These are phyloP conservation scores for Coecobrya sp. DNA, from an alignment of 2,888 invertebrate species.

Conservation along the genomic window DNA sequence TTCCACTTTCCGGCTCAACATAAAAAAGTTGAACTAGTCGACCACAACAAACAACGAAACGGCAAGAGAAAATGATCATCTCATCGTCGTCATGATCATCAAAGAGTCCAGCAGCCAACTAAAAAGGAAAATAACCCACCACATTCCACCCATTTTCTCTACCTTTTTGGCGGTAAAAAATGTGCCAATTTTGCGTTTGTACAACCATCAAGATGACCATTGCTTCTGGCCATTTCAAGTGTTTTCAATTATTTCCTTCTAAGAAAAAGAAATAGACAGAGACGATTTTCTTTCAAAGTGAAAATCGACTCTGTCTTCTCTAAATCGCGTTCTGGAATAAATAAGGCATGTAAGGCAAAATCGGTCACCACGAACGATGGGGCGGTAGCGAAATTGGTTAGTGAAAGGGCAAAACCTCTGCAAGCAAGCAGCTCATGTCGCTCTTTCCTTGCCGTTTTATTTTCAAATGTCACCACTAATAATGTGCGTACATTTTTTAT, in stretches of 20 bases:
- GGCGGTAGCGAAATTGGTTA: background rate
- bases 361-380: background rate
- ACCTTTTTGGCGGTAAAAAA: background rate
- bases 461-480: slow-evolving; percentile 60
- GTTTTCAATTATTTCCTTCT: slow-evolving; percentile 40
- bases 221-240: slow-evolving; percentile 20
- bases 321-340: background rate
- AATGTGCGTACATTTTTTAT: slow-evolving; percentile 48
- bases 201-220: slow-evolving; percentile 33
- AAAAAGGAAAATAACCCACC: slow-evolving; percentile 3
- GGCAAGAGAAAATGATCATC: slow-evolving; percentile 43
- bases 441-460: slow-evolving; percentile 14
- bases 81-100: slow-evolving; percentile 25
- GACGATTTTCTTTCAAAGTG: slow-evolving; percentile 51
- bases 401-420: slow-evolving; percentile 55
- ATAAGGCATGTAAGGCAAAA: slow-evolving; percentile 7
- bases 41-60: background rate
- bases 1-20: slow-evolving; percentile 54
- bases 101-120: background rate
- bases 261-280: slow-evolving; percentile 17
- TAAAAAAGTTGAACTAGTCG: background rate
- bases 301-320: slow-evolving; percentile 21
- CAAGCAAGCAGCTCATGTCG: background rate
- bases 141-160: background rate
- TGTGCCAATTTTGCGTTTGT: slow-evolving; percentile 40